Conservation (phyloP, 1,140 invertebrate species). For the Archivesica marissinica region DNA sequence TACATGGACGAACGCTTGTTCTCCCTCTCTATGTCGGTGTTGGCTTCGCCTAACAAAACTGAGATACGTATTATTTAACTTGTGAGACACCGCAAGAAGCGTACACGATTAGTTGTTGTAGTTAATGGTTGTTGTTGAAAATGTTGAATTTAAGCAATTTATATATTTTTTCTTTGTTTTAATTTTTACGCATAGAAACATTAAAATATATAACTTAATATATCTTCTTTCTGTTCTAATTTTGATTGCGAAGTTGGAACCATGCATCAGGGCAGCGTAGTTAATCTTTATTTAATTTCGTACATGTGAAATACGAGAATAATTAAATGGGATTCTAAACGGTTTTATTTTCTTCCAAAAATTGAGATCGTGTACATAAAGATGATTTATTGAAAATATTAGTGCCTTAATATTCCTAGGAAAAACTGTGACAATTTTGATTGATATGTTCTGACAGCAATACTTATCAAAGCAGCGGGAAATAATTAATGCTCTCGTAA, state of each 20-base stretch:
- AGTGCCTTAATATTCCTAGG: conserved; percentile 28
- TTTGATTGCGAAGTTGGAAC: not conserved
- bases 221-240: not conserved
- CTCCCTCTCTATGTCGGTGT: too few species aligned
- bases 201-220: conserved; percentile 17
- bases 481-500: conserved; percentile 57
- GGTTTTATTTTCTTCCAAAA: conserved; percentile 12
- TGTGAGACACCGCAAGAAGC: too few species aligned
- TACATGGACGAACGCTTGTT: too few species aligned
- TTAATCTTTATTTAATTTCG: not conserved
- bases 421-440: conserved; percentile 58
- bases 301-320: not conserved
- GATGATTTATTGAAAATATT: conserved; percentile 33
- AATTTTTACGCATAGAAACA: conserved; percentile 26
- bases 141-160: conserved; percentile 24
- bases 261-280: not conserved
- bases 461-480: conserved; percentile 46
- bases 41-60: too few species aligned
- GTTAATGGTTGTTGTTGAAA: conserved; percentile 29
- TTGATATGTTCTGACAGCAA: conserved; percentile 53
- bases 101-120: not conserved
- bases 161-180: conserved; percentile 15
- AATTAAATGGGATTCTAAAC: not conserved
- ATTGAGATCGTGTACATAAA: conserved; percentile 41
- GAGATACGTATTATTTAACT: not conserved